Evolutionary conservation across 2,888 invertebrate species (phyloP), one percentile per base, ranked within the genome.

Genomic region (Dermolepida albohirtum): DNA sequence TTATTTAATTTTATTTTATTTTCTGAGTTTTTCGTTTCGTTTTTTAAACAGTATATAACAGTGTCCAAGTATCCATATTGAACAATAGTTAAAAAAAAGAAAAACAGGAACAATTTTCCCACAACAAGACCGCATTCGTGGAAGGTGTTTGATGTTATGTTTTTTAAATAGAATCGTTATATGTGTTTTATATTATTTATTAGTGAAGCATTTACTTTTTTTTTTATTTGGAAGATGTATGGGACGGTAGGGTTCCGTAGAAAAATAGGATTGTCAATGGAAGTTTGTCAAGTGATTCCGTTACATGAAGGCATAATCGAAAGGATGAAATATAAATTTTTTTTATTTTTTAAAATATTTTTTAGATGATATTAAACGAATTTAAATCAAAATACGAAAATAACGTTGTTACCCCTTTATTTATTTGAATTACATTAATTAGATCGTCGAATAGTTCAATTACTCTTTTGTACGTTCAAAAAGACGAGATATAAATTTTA

Each of bases 101-200:
- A 75, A 71, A 68, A 69, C 64, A 69, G 70, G 66, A 81, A 79
- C 77, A 78, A 78, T 82, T 44, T 82, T 76, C 82, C 84, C 83
- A 84, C 83, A 84, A 34, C 82, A 82, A 75, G 79, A 82, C 79
- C 81, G 77, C 81, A 79, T 79, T 82, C 79, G 80, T 82, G 82
- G 82, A 80, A 81, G 81, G 79, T 72, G 63, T 69, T 29, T 41
- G 39, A 67, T 59, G 66, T 69, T 51, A 62, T 65, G 55, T 64
- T 70, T n/a, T n/a, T 44, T 69, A 40, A 39, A 57, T 68, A 59
- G 41, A 67, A 67, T 69, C 63, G 66, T 63, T 59, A 64, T 69
- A 69, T 68, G 68, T 70, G 69, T 70, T 72, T 70, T 70, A 70
- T 68, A 70, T 71, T 67, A 69, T 71, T 71, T 70, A 65, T 69